Evolutionary conservation across 2,113 vertebrate genomes (phyloP), one percentile per base, ranked within the genome.

Genomic region (Eonycteris spelaea): DNA sequence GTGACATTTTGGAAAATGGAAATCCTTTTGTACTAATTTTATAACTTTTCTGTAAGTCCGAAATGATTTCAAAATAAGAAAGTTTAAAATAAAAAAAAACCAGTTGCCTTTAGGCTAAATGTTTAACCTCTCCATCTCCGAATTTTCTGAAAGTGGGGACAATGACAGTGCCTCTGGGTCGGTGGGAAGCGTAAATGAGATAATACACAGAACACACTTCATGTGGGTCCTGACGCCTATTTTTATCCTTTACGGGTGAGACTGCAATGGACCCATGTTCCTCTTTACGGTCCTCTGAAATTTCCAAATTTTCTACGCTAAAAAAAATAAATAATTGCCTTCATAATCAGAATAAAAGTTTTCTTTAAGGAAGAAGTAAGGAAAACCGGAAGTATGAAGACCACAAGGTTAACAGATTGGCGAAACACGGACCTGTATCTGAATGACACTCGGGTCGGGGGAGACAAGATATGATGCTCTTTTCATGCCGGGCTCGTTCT

Each of bases 261-360:
- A 11, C 0, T 53, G n/a, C 51, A 14, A 45, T 0, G 0, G 11
- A 38, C 38, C 51, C 65, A 18, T 33, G 48, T 65, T 53, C 73
- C 33, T 65, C 75, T 48, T 30, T 38, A 71, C 0, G 4, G 38
- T 38, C n/a, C 22, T 26, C 67, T 55, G 30, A 48, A 67, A 35
- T 1, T 21, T 57, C 59, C 28, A 30, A 59, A n/a, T 43, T 30
- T 63, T 14, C 67, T 53, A 45, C 28, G 30, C 21, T 55, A 45
- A 90, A 26, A 35, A 57, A 63, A 65, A 86, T 28, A 71, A 73
- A 43, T 9, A 35, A 2, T 1, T 10, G 63, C 19, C 89, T 53
- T 38, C 28, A 51, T 53, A 35, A 40, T 24, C 68, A 77, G 74
- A 71, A 55, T 13, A 22, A 11, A 77, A n/a, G 67, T 70, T 63